These are phyloP conservation scores for Epizoanthus ramosus DNA, from an alignment of 92 coral and sea anemone genomes.

Conservation along the genomic window DNA sequence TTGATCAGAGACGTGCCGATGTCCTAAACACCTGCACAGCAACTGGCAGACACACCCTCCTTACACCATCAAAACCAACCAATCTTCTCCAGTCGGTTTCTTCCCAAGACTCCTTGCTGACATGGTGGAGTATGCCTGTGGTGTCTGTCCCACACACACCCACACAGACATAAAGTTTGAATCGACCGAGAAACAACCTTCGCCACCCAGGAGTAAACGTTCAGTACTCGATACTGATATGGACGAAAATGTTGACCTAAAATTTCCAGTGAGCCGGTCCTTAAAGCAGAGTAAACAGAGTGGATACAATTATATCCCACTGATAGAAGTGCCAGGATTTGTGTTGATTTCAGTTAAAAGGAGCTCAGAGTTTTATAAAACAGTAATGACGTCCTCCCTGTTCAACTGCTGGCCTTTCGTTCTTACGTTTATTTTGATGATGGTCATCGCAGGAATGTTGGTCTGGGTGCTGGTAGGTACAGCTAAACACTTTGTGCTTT, in stretches of 20 bases:
- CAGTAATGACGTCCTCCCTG: constrained; percentile 4
- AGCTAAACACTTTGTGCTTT: no score
- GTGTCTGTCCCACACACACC: constrained; percentile 22
- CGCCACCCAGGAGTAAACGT: background rate
- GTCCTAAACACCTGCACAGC: constrained; percentile 40
- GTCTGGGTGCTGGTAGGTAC: constrained; percentile 23
- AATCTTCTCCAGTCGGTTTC: constrained; percentile 14
- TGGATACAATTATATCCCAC: background rate
- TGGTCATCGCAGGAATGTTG: constrained; percentile 6
- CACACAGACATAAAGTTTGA: constrained; percentile 17
- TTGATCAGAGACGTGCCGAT: constrained; percentile 46
- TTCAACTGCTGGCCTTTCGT: constrained; percentile 10
- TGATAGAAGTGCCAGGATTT: constrained; percentile 10
- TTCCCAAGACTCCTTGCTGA: constrained; percentile 13
- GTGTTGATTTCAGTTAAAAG: background rate
- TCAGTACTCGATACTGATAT: background rate
- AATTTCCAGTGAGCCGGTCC: background rate
- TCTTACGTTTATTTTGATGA: no score
- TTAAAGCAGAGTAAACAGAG: no score
- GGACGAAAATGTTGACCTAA: background rate
- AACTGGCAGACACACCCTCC: constrained; percentile 47
- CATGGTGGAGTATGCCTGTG: constrained; percentile 26
- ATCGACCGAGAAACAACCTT: background rate
- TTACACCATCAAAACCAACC: constrained; percentile 23
- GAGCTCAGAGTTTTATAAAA: background rate